Evolutionary conservation across 2,113 vertebrate genomes (phyloP).

Genomic region (Lampris megalopsis): DNA sequence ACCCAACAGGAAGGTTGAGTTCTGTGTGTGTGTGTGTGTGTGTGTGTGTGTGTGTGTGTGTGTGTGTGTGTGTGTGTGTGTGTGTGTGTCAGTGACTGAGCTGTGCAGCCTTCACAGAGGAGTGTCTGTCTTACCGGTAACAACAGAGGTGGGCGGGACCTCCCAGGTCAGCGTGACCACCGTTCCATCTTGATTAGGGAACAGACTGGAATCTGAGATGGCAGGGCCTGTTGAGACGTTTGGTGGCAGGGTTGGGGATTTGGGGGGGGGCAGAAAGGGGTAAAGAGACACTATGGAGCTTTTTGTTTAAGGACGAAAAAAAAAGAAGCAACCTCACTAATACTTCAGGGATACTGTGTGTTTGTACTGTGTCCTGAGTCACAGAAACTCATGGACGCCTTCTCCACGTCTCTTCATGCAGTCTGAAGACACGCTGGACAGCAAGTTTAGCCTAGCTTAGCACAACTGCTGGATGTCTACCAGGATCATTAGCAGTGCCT

Average conservation of each 20-base stretch:
- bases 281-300: neutral
- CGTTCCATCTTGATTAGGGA: slow-evolving; percentile 61
- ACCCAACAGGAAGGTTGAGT: slow-evolving; percentile 25
- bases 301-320: no score
- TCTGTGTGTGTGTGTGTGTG: neutral
- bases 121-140: slow-evolving; percentile 68
- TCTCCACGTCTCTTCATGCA: no score
- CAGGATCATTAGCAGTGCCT: no score
- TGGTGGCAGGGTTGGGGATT: slow-evolving; percentile 1
- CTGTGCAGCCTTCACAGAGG: neutral
- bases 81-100: neutral
- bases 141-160: slow-evolving; percentile 68
- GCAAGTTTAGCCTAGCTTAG: no score
- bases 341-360: no score
- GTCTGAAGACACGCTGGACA: no score
- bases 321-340: no score
- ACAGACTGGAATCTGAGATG: slow-evolving; percentile 73
- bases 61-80: neutral
- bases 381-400: no score
- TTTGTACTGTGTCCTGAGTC: no score
- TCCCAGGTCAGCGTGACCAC: slow-evolving; percentile 76
- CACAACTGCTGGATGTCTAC: no score
- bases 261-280: slow-evolving; percentile 1
- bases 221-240: slow-evolving; percentile 64
- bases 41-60: neutral